A percentile compares a stretch with the other conserved stretches of the same genome.
Conservation (phyloP, 2,113 vertebrate genomes). For the Bambusicola thoracicus region DNA sequence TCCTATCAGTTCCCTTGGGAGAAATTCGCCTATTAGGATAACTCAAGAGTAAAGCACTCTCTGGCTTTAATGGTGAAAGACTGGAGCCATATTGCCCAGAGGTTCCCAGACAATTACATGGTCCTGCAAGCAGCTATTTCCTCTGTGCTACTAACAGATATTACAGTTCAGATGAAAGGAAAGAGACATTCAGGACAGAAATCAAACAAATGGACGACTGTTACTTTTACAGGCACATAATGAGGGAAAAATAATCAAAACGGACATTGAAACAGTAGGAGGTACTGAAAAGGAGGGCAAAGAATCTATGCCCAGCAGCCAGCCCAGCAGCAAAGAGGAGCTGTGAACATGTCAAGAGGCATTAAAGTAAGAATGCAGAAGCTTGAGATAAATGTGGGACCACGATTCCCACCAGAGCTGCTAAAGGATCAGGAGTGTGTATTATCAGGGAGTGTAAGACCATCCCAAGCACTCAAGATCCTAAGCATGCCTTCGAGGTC, state of each 20-base stretch:
- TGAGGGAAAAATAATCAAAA: slow-evolving; percentile 19
- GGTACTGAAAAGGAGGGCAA: slow-evolving; percentile 7
- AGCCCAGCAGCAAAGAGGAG: not conserved
- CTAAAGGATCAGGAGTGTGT: not conserved
- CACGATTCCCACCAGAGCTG: accelerated
- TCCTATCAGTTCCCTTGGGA: not conserved
- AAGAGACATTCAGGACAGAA: not conserved
- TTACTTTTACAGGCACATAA: slow-evolving; percentile 13
- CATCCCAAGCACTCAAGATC: not conserved
- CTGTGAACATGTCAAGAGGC: not conserved
- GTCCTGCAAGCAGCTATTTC: not conserved
- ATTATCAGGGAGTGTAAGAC: not conserved
- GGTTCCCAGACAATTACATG: not conserved
- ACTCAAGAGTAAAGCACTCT: not conserved
- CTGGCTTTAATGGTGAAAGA: not conserved
- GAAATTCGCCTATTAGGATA: not conserved
- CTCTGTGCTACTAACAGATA: not conserved
- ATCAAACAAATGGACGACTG: slow-evolving; percentile 2
- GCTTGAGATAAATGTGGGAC: not conserved
- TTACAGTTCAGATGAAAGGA: slow-evolving; percentile 6
- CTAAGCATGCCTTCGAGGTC: not conserved
- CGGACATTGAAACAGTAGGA: not conserved
- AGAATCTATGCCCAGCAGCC: not conserved
- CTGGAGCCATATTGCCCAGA: not conserved
- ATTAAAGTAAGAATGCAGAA: not conserved